Evolutionary conservation across 2,797 vertebrate species (phyloP), one percentile per base, ranked within the genome.

Genomic region (Odontamblyopus rebecca): DNA sequence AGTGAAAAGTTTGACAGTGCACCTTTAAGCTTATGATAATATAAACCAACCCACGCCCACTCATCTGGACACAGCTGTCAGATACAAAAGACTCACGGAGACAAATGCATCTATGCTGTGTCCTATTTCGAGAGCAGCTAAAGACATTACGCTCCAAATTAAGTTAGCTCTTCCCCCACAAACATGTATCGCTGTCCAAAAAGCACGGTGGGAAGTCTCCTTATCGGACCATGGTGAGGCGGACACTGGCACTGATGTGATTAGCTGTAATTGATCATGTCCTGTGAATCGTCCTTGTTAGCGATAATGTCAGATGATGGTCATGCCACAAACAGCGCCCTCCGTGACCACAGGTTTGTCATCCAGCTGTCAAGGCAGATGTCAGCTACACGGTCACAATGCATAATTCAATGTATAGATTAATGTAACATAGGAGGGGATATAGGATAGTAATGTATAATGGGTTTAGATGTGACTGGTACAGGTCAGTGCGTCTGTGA

Each of bases 51-150:
- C 19, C 8, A 44, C 32, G 61, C 35, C 23, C 76, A 59, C 65
- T 76, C 76, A 70, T 82, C 81, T 80, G 62, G 68, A 73, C 72
- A 74, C 78, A 75, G 77, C 82, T 79, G 82, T 83, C 86, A 90
- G 85, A 73, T 69, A 29, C 68, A 87, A 86, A 84, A 85, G 72
- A 84, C 76, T 77, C 68, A 57, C 69, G 32, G 64, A 85, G 82
- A 86, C 35, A 77, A 71, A 89, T 78, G 71, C 78, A 78, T 79
- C 78, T 79, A 84, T 75, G 50, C 61, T 70, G 73, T 30, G 54
- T 85, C 85, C 90, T 92, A 91, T 92, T 92, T 90, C 82, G 74
- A 84, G 88, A 86, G 44, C 71, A 15, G 84, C 84, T 93, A 94
- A 94, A 91, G 81, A 81, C 83, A 89, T 93, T 93, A 93, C 27